These are phyloP conservation scores for Vulpes lagopus DNA, from an alignment of 2,113 vertebrate species.

Conservation along the genomic window DNA sequence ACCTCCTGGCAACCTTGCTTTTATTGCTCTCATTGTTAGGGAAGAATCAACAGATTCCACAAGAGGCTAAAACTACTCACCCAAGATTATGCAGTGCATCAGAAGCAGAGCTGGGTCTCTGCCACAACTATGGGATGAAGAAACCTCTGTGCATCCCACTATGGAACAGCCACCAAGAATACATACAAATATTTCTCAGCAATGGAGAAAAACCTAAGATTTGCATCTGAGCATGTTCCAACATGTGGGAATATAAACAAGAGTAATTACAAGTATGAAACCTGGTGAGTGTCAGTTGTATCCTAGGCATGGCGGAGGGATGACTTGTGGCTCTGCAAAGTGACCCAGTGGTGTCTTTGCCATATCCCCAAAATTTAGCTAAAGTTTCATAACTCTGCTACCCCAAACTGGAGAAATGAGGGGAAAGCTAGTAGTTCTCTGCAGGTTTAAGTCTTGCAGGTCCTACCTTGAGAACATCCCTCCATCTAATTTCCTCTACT, in stretches of 20 bases:
- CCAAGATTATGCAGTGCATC: not conserved
- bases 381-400: not conserved
- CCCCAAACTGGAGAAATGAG: not conserved
- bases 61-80: not conserved
- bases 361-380: not conserved
- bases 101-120: not conserved
- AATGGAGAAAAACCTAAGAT: conserved; percentile 43
- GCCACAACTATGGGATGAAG: not conserved
- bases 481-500: not conserved
- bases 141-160: not conserved
- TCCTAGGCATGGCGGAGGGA: not conserved
- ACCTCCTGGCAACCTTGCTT: not conserved
- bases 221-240: conserved; percentile 26
- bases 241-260: not conserved
- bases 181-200: conserved; percentile 25
- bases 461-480: not conserved
- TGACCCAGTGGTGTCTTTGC: rapidly evolving
- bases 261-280: not conserved
- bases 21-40: not conserved
- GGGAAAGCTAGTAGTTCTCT: not conserved
- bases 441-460: not conserved
- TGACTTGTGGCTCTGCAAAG: not conserved
- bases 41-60: not conserved
- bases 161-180: conserved; percentile 43
- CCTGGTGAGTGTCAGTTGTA: not conserved